Evolutionary conservation across 2,888 invertebrate genomes (phyloP), one percentile per base, ranked within the genome.

Genomic region (Anthophora plumipes): DNA sequence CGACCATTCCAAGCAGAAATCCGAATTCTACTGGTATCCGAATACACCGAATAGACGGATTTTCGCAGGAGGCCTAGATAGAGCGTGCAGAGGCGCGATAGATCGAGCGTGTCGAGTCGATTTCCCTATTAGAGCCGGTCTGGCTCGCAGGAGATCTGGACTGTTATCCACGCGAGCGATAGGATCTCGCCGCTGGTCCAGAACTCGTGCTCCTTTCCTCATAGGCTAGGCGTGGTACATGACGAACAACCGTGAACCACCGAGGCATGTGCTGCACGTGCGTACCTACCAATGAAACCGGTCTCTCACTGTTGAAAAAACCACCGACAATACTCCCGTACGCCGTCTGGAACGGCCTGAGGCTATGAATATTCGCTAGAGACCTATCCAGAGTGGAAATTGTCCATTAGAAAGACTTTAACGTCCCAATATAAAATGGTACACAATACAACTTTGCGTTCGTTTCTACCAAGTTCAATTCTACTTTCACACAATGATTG

Each of bases 211-310:
- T 71, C 71, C 76, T 80, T 83, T 81, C 73, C 61, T 64, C 68
- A 22, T 66, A 41, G 61, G n/a, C 80, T 78, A 85, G 86, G 86
- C 79, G 86, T 86, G 86, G 86, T 83, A 64, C 86, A 74, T 46
- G 82, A 68, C 70, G 63, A 76, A 63, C 57, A 61, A 57, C 75
- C 69, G 68, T 76, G 73, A 79, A 60, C 70, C 54, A 60, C 70
- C 54, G 22, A 63, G 43, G 46, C 50, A 46, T 31, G n/a, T n/a
- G 59, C 41, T 72, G 77, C 85, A 80, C 80, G 82, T 83, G 85
- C 85, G 82, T 85, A 54, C 43, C 61, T 43, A 63, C 61, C 70
- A 41, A 69, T 48, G 55, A 31, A 73, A 81, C 60, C 72, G 80
- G 55, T 57, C 57, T 46, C 1, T n/a, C 43, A 31, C n/a, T n/a